Evolutionary conservation across 2,797 vertebrate genomes (phyloP).

Genomic region (Silurus lanzhouensis): DNA sequence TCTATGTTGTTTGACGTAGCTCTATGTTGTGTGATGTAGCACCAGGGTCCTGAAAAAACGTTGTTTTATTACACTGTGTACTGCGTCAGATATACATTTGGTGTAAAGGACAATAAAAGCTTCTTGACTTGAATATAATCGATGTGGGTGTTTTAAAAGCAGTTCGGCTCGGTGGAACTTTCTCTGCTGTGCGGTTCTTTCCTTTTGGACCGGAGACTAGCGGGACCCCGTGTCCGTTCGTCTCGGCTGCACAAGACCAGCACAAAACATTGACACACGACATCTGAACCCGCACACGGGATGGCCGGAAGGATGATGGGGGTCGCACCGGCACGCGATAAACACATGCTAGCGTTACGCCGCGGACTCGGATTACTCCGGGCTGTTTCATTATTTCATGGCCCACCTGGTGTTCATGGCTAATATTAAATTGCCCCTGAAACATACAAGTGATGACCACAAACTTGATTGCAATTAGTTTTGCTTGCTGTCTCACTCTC

Average conservation of each 20-base stretch:
- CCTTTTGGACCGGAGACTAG: constrained; percentile 66
- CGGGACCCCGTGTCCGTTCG: constrained; percentile 55
- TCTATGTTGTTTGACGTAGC: too few species aligned
- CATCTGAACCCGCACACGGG: constrained; percentile 68
- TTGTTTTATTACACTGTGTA: too few species aligned
- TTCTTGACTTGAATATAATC: not conserved
- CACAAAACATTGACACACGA: constrained; percentile 78
- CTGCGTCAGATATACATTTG: too few species aligned
- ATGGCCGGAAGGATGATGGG: constrained; percentile 53
- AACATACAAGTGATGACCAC: not conserved
- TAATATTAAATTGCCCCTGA: not conserved
- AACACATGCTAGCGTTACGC: too few species aligned
- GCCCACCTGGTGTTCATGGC: not conserved
- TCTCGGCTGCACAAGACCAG: constrained; percentile 65
- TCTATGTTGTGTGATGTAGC: too few species aligned
- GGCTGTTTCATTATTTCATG: not conserved
- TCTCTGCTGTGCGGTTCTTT: constrained; percentile 67
- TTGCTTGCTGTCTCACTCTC: too few species aligned
- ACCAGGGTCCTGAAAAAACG: too few species aligned
- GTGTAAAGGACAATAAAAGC: too few species aligned
- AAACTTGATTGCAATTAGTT: not conserved
- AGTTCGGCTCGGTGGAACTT: constrained; percentile 17
- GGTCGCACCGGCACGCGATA: constrained; percentile 57
- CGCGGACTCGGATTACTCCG: not conserved
- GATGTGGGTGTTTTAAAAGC: not conserved